phyloP scores from a whole-genome alignment of 2,113 vertebrate species.

The Tachysurus fulvidraco region DNA sequence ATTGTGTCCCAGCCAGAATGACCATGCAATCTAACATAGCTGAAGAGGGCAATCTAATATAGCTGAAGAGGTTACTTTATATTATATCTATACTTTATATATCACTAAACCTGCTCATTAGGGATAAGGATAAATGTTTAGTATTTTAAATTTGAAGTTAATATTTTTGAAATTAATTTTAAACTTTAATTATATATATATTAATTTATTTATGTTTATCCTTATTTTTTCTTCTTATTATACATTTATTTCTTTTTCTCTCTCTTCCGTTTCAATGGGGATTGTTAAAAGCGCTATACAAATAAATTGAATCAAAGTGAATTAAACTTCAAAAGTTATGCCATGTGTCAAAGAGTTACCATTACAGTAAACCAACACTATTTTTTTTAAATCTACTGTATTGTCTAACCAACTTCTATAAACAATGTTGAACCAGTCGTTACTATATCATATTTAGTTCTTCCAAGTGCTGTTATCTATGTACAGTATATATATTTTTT shows the following conservation, averaged over 20 bases:
- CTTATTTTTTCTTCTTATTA: too few relatives aligned
- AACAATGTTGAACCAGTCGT: not conserved
- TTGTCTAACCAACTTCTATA: not conserved
- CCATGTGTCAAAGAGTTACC: not conserved
- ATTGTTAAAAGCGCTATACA: too few relatives aligned
- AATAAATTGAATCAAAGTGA: too few relatives aligned
- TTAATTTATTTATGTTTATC: too few relatives aligned
- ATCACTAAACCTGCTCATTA: not conserved
- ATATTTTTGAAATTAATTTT: too few relatives aligned
- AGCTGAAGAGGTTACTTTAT: not conserved
- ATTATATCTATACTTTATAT: not conserved
- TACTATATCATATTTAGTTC: not conserved
- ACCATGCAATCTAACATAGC: not conserved
- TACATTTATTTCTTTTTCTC: too few relatives aligned
- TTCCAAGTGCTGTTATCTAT: not conserved
- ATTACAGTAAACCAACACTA: not conserved
- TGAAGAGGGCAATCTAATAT: not conserved
- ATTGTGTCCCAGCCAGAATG: not conserved
- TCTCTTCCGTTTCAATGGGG: too few relatives aligned
- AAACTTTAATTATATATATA: too few relatives aligned
- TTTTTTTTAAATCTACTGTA: not conserved
- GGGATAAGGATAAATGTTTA: too few relatives aligned
- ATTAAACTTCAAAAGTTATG: not conserved
- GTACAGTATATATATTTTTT: too few relatives aligned
- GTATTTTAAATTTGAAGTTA: too few relatives aligned